Conservation (phyloP, 92 coral and sea anemone genomes). For the Siderastrea siderea region DNA sequence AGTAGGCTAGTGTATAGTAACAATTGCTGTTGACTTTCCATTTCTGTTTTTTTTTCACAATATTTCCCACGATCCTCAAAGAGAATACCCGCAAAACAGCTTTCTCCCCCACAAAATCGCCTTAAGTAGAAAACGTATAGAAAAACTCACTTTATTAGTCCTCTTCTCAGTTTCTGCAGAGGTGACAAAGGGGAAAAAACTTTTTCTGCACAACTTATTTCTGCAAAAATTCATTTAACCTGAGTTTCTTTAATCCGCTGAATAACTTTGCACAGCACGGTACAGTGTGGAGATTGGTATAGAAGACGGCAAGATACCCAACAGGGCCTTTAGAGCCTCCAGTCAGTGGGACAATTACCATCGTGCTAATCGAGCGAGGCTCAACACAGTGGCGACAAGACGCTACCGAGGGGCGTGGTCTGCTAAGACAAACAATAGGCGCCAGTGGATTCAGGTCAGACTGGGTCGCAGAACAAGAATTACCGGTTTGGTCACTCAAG, state of each 20-base stretch:
- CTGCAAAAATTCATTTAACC: not conserved
- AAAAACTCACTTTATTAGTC: too few species aligned
- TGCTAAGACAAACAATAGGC: conserved; percentile 74
- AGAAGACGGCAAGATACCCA: conserved; percentile 66
- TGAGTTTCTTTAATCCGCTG: not conserved
- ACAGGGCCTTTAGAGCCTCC: conserved; percentile 57
- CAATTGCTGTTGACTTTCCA: too few species aligned
- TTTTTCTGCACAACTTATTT: not conserved
- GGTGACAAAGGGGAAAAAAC: not conserved
- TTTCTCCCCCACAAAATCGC: too few species aligned
- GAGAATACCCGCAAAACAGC: too few species aligned
- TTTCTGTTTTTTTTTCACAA: too few species aligned
- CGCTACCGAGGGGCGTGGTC: conserved; percentile 86
- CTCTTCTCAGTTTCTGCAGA: too few species aligned
- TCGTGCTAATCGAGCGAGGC: conserved; percentile 76
- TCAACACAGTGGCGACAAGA: conserved; percentile 63
- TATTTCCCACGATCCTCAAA: too few species aligned
- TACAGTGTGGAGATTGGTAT: conserved; percentile 58
- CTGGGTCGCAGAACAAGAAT: conserved; percentile 34
- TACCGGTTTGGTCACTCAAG: conserved; percentile 53
- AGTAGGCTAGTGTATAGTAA: too few species aligned
- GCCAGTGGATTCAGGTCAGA: conserved; percentile 77
- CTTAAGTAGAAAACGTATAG: too few species aligned
- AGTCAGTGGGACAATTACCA: conserved; percentile 81
- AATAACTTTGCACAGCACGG: conserved; percentile 24